A percentile compares a stretch with the other conserved stretches of the same genome.
Evolutionary conservation across 2,888 invertebrate genomes (phyloP).

Genomic region (Andrena hattorfiana): DNA sequence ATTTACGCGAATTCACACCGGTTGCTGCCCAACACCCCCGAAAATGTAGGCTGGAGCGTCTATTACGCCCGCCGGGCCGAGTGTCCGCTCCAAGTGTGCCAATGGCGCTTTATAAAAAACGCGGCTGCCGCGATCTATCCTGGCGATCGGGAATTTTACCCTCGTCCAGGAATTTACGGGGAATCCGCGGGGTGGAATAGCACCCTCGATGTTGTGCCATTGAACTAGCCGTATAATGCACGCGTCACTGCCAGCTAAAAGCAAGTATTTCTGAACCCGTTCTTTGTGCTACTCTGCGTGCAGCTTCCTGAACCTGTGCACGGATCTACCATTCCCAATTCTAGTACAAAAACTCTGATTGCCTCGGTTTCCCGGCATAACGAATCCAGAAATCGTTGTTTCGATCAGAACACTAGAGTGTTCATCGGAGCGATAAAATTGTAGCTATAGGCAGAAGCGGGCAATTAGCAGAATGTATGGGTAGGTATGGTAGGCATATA

Average conservation of each 20-base stretch:
- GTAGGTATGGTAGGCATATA: neutral
- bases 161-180: neutral
- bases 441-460: neutral
- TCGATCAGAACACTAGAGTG: neutral
- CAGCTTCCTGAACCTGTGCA: no score
- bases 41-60: constrained; percentile 64
- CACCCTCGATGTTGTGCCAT: no score
- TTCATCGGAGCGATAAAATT: neutral
- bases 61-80: constrained; percentile 55
- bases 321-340: no score
- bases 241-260: no score
- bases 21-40: constrained; percentile 56
- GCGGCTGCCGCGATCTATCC: neutral
- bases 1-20: constrained; percentile 78
- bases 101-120: constrained; percentile 11
- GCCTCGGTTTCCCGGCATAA: no score
- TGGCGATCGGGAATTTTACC: neutral
- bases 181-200: neutral
- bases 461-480: neutral
- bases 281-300: no score
- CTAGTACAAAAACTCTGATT: no score
- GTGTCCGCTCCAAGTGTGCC: constrained; percentile 44
- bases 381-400: neutral
- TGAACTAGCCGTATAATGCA: no score
- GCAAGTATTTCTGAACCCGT: no score